Evolutionary conservation across 1,140 invertebrate genomes (phyloP), one percentile per base, ranked within the genome.

Genomic region (Meloidogyne chitwoodi): DNA sequence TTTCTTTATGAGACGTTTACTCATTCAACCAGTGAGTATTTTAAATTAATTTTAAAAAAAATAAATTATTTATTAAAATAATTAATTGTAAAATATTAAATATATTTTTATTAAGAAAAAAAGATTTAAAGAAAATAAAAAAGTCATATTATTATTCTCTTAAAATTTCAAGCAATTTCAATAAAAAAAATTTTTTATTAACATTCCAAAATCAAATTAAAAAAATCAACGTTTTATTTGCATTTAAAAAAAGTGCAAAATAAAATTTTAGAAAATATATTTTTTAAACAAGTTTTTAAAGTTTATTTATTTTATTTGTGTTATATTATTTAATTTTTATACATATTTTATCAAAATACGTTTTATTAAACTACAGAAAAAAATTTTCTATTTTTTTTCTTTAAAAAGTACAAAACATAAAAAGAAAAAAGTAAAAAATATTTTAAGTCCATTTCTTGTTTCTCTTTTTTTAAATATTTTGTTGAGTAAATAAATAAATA

Each of bases 1-100:
- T 22, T 70, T 63, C 29, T 81, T 79, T 48, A 31, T 79, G 27
- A 66, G 64, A 31, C 63, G 31, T 48, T 64, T 77, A 27, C 27
- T 77, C 0, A 77, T 77, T 63, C 14, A 29, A 66, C 56, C 78
- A 31, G 76, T 77, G 8, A 65, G 63, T 74, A 14, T 8, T 12
- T 24, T 16, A 41, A 19, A n/a, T n/a, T n/a, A n/a, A n/a, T n/a
- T n/a, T n/a, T 38, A 8, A 56, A 48, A 48, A 19, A 48, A 48
- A 19, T n/a, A 0, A 19, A 19, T 48, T 48, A 19, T 19, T 11
- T 44, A 44, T 11, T 44, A 14, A 12, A 38, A 6, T 11, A 38
- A 38, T 38, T 38, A 38, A 38, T 38, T 38, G 34, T 0, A n/a
- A n/a, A n/a, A n/a, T n/a, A n/a, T n/a, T n/a, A n/a, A n/a, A 11